Evolutionary conservation across 2,113 vertebrate species (phyloP).

Genomic region (Triplophysa tibetana): DNA sequence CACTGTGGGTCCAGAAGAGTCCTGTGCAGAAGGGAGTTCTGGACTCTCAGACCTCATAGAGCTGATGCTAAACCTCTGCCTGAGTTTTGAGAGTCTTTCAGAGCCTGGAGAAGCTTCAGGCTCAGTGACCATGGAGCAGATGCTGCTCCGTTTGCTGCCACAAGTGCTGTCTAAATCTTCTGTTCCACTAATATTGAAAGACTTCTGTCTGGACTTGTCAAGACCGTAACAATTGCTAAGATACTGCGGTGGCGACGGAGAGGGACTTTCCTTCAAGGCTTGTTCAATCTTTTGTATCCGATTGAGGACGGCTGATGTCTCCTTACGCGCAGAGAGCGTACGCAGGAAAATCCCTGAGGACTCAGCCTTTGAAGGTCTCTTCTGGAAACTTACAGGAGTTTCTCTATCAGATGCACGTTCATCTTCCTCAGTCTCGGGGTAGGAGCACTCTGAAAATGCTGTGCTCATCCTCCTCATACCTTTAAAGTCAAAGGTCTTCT

Average conservation of each 20-base stretch:
- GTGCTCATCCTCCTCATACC: conserved; percentile 92
- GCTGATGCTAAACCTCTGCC: conserved; percentile 74
- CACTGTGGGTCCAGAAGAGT: conserved; percentile 73
- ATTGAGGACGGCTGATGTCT: conserved; percentile 92
- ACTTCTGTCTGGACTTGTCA: conserved; percentile 83
- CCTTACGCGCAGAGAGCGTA: conserved; percentile 79
- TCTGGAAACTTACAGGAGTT: conserved; percentile 81
- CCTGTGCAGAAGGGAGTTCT: conserved; percentile 69
- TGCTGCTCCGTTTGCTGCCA: conserved; percentile 76
- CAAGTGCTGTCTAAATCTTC: conserved; percentile 77
- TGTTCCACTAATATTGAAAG: conserved; percentile 73
- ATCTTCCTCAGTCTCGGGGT: conserved; percentile 90
- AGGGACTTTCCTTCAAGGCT: conserved; percentile 90
- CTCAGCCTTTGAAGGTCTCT: conserved; percentile 80
- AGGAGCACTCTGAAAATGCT: conserved; percentile 95
- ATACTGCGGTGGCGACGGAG: conserved; percentile 84
- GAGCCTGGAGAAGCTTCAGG: conserved; percentile 74
- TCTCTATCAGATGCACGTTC: conserved; percentile 83
- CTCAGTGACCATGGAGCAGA: conserved; percentile 77
- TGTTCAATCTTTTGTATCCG: conserved; percentile 98
- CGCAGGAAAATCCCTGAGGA: conserved; percentile 77
- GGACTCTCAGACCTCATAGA: conserved; percentile 72
- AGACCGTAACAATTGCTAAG: conserved; percentile 94
- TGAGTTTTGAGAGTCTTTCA: conserved; percentile 79
- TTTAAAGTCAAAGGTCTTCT: conserved; percentile 94